Percentiles rank a stretch among this genome's conserved stretches.
Conservation (phyloP, 35 echinoderm and acorn worm species). For the Heliocidaris erythrogramma region DNA sequence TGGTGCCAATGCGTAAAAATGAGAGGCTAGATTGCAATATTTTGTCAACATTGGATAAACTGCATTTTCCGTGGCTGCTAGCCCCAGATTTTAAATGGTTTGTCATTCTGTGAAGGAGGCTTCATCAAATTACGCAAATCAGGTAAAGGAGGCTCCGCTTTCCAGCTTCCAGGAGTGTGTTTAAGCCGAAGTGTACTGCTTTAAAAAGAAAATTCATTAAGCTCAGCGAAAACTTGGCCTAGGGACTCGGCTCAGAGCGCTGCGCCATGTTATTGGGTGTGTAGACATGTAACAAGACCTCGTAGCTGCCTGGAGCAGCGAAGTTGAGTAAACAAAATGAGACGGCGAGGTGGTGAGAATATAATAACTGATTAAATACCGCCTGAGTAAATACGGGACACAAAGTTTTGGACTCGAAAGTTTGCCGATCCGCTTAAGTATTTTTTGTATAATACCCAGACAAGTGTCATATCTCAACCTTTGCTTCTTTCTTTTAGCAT, state of each 20-base stretch:
- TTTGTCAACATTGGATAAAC: background rate
- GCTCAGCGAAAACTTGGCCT: background rate
- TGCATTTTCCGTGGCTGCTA: background rate
- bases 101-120: background rate
- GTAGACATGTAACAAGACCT: background rate
- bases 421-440: background rate
- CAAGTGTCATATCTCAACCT: background rate
- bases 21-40: background rate
- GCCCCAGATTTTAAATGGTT: background rate
- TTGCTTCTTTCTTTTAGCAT: background rate
- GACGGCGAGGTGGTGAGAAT: slow-evolving; percentile 16
- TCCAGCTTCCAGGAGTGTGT: background rate
- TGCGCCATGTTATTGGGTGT: background rate
- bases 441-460: background rate
- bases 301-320: background rate
- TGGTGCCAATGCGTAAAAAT: background rate
- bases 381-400: slow-evolving; percentile 25
- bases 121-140: background rate
- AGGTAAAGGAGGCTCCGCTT: background rate
- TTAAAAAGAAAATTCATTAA: slow-evolving; percentile 14
- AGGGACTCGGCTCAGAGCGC: background rate
- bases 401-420: background rate
- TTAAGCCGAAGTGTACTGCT: background rate
- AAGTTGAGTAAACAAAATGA: slow-evolving; percentile 23
- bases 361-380: slow-evolving; percentile 42